These are phyloP conservation scores for Eremobia ochroleuca DNA, from an alignment of 2,888 invertebrate genomes.

Conservation along the genomic window DNA sequence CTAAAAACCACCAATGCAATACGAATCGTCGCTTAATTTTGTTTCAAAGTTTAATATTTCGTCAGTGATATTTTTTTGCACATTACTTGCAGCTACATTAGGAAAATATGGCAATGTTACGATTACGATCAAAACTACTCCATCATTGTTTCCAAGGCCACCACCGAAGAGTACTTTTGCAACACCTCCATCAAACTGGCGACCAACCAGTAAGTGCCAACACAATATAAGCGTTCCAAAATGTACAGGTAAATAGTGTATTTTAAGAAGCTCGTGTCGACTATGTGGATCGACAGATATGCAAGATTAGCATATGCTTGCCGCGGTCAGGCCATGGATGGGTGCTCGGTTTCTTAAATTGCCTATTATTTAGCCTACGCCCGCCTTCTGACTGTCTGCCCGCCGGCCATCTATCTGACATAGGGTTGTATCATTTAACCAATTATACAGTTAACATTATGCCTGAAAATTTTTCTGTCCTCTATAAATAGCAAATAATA, in stretches of 20 bases:
- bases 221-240: not conserved
- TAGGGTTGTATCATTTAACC: not conserved
- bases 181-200: not conserved
- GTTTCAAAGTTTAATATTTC: not conserved
- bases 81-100: not conserved
- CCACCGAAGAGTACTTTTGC: not conserved
- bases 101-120: not conserved
- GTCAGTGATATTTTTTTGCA: not conserved
- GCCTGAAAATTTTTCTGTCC: not conserved
- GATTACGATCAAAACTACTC: not conserved
- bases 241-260: not conserved
- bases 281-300: no score
- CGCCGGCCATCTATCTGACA: not conserved
- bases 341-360: not conserved
- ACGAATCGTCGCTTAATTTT: not conserved
- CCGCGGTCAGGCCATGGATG: not conserved
- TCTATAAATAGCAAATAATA: not conserved
- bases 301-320: not conserved
- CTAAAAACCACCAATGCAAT: not conserved
- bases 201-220: not conserved
- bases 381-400: no score
- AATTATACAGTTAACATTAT: not conserved
- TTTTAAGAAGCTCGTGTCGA: not conserved
- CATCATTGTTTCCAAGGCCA: slow-evolving; percentile 3
- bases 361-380: not conserved